Conservation (phyloP, 64 coral and sea anemone species). For the Orbicella faveolata region DNA sequence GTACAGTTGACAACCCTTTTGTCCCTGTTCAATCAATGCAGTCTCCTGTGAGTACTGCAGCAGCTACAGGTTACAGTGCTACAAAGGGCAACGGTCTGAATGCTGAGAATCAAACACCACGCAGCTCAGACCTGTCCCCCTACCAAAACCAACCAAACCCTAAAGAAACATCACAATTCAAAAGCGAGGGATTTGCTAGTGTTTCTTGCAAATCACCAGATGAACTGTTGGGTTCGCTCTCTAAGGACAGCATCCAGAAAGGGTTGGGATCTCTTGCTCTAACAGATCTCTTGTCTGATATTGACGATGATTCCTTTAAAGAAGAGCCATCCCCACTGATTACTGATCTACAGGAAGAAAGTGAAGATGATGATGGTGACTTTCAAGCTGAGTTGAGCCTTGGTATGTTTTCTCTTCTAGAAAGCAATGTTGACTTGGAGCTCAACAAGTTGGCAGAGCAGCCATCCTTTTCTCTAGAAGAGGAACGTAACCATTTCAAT, state of each 20-base stretch:
- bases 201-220: not conserved
- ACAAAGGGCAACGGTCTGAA: not conserved
- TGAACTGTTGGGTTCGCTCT: not conserved
- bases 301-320: not conserved
- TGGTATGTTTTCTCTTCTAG: not conserved
- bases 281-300: not conserved
- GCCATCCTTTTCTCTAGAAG: too few relatives aligned
- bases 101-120: not conserved
- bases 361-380: not conserved
- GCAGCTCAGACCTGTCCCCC: not conserved
- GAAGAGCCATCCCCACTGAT: not conserved
- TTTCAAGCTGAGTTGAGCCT: constrained; percentile 5
- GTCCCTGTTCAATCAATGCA: not conserved
- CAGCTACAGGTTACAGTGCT: too few relatives aligned
- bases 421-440: too few relatives aligned
- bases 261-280: not conserved
- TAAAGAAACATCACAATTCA: not conserved
- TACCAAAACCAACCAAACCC: not conserved
- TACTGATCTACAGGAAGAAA: not conserved
- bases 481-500: too few relatives aligned
- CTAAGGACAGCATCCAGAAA: not conserved
- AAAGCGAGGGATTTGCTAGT: not conserved
- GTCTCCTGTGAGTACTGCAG: not conserved
- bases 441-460: not conserved
- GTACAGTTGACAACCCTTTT: not conserved